A percentile compares a stretch with the other conserved stretches of the same genome.
phyloP scores from a whole-genome alignment of 2,888 invertebrate species.

The Pocota personata region DNA sequence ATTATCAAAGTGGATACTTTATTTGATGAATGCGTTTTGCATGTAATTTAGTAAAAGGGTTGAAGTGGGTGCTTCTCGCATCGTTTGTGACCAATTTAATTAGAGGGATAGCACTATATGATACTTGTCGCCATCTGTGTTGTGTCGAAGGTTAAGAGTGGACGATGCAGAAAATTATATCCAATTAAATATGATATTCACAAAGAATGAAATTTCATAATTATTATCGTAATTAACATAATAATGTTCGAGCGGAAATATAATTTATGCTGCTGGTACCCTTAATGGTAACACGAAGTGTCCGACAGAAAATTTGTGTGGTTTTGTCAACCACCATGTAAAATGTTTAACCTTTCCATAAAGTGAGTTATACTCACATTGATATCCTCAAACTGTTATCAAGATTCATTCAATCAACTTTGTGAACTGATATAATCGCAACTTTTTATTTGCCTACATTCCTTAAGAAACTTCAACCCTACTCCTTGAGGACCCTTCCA shows the following conservation, averaged over 20 bases:
- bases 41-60: slow-evolving; percentile 70
- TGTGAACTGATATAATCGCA: background rate
- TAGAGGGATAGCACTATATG: slow-evolving; percentile 11
- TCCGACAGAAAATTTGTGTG: too few relatives aligned
- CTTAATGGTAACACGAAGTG: background rate
- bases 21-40: slow-evolving; percentile 71
- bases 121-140: background rate
- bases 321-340: too few relatives aligned
- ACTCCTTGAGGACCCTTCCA: background rate
- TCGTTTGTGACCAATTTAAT: slow-evolving; percentile 60
- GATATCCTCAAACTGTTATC: too few relatives aligned
- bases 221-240: slow-evolving; percentile 24
- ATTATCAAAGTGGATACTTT: slow-evolving; percentile 66
- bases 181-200: slow-evolving; percentile 41
- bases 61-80: slow-evolving; percentile 58
- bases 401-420: background rate
- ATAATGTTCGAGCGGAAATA: background rate
- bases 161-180: slow-evolving; percentile 33
- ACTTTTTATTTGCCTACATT: background rate
- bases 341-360: too few relatives aligned
- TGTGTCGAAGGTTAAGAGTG: slow-evolving; percentile 46
- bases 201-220: slow-evolving; percentile 1
- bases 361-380: too few relatives aligned
- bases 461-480: background rate
- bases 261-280: background rate